phyloP scores from a whole-genome alignment of 1,140 invertebrate genomes.

The Papilio polytes region DNA sequence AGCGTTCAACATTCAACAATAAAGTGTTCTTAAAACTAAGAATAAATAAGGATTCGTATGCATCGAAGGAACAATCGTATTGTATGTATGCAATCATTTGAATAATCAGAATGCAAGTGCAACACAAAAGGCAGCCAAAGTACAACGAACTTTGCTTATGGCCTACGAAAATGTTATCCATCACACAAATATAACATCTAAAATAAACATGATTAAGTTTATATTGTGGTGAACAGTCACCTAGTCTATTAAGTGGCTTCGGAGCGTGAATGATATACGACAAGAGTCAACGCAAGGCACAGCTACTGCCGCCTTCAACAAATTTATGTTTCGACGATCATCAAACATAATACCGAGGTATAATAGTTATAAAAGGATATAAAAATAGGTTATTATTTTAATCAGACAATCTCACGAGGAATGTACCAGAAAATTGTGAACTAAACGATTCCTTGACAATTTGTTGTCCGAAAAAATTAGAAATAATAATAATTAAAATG shows the following conservation, averaged over 20 bases:
- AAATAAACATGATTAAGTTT: slow-evolving; percentile 32
- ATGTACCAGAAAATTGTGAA: neutral
- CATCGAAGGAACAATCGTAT: slow-evolving; percentile 29
- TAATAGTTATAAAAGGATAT: neutral
- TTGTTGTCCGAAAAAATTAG: too few relatives aligned
- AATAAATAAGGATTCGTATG: neutral
- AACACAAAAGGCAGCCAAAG: slow-evolving; percentile 34
- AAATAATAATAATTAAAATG: too few relatives aligned
- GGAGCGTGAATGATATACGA: slow-evolving; percentile 37
- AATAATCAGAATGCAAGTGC: slow-evolving; percentile 32
- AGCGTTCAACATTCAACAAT: neutral
- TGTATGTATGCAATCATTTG: slow-evolving; percentile 23
- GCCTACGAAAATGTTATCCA: slow-evolving; percentile 10
- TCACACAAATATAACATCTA: slow-evolving; percentile 24
- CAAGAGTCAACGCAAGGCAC: slow-evolving; percentile 35
- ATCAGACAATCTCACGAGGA: neutral
- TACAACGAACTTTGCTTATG: slow-evolving; percentile 29
- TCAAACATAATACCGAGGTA: slow-evolving; percentile 31
- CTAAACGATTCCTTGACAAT: too few relatives aligned
- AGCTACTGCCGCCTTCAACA: slow-evolving; percentile 16
- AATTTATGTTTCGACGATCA: slow-evolving; percentile 38
- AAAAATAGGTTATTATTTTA: neutral
- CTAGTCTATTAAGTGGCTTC: slow-evolving; percentile 38
- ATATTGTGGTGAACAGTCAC: slow-evolving; percentile 24
- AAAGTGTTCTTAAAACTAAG: slow-evolving; percentile 6